Evolutionary conservation across 1,140 invertebrate species (phyloP), one percentile per base, ranked within the genome.

Genomic region (Druon quercuslanigerum): DNA sequence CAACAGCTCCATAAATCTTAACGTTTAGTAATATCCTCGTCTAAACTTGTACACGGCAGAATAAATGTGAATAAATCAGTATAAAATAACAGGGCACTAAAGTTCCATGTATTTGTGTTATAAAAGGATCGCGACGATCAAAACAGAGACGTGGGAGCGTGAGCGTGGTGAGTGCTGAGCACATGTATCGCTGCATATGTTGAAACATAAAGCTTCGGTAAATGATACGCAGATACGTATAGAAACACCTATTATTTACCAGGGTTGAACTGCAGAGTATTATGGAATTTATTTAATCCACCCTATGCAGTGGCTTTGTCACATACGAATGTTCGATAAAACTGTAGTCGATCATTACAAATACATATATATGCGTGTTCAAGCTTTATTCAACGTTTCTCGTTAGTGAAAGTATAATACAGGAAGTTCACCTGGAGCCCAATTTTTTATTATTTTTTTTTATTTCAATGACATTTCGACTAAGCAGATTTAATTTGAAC

Each of bases 201-300:
- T 5, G 51, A 74, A 75, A 73, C 50, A 54, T 40, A 19, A 72
- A 74, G 77, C 80, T 80, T 76, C 52, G 78, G 79, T 83, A 80
- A 83, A 81, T 81, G 81, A 83, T 83, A 77, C 81, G 60, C 40
- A 40, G 20, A 66, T 40, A 14, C 73, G 79, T 82, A 79, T 81
- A 82, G 77, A 78, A 78, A 81, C 80, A 75, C 82, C 78, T 83
- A 87, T 85, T 86, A 87, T 86, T 80, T 79, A 85, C 78, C 83
- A 82, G 81, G 82, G 85, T 86, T 85, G 86, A 83, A 86, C 84
- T 85, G 86, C 83, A 85, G 83, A 87, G 87, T 87, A 88, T 89
- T 88, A 88, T 88, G 87, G 87, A 89, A 89, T 89, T 89, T 89
- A 86, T 89, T 88, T 89, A 89, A 88, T 88, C 87, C 87, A 88